Conservation (phyloP, 35 echinoderm and acorn worm genomes). For the Anneissia japonica region DNA sequence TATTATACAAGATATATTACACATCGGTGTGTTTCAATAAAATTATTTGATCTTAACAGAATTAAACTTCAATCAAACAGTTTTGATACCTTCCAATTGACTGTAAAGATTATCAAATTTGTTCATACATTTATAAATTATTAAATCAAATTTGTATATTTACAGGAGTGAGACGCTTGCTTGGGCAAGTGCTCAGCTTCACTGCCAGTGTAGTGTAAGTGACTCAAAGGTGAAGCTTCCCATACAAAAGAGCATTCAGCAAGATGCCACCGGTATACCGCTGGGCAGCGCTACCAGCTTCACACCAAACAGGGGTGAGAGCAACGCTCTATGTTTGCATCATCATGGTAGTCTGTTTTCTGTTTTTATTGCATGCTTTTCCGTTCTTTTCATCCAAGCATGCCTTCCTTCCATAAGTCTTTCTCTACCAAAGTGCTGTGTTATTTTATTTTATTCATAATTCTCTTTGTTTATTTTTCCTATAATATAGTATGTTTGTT, state of each 20-base stretch:
- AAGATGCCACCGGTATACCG: neutral
- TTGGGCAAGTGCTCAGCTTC: slow-evolving; percentile 96
- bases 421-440: too few species aligned
- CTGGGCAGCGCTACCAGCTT: slow-evolving; percentile 66
- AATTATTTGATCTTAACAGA: too few species aligned
- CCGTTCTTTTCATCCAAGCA: neutral
- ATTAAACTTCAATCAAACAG: neutral
- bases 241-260: neutral
- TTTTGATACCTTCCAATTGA: neutral
- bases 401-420: neutral
- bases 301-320: slow-evolving; percentile 81
- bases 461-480: too few species aligned
- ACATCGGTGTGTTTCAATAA: too few species aligned
- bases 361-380: neutral
- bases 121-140: neutral
- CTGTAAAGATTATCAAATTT: neutral
- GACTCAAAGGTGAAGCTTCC: slow-evolving; percentile 78
- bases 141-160: neutral
- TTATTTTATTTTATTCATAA: too few species aligned
- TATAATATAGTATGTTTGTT: too few species aligned
- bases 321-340: neutral
- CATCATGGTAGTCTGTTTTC: neutral
- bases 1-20: too few species aligned
- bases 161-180: slow-evolving; percentile 43
- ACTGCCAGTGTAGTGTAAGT: slow-evolving; percentile 97